A percentile compares a stretch with the other conserved stretches of the same genome.
Evolutionary conservation across 1,140 invertebrate species (phyloP).

Genomic region (Berghia stephanieae): DNA sequence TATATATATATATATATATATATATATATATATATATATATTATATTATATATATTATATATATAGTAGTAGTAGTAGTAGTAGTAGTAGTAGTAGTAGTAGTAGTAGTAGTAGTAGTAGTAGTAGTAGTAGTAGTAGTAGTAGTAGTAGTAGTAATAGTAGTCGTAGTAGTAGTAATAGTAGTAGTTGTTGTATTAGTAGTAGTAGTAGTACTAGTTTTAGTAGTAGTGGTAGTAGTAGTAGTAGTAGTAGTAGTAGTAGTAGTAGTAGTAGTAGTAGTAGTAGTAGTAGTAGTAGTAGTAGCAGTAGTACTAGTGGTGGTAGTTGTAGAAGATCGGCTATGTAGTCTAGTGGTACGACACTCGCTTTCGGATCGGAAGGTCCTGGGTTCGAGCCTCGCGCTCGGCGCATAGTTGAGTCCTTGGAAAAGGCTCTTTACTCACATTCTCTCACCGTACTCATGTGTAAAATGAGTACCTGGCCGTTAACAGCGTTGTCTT

Average conservation of each 20-base stretch:
- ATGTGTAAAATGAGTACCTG: no score
- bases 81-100: background rate
- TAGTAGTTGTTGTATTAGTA: background rate
- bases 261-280: constrained; percentile 9
- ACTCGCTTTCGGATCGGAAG: no score
- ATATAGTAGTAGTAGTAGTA: background rate
- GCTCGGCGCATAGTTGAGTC: no score
- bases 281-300: background rate
- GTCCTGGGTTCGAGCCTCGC: no score
- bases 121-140: constrained; percentile 1
- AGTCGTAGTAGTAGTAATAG: constrained; percentile 1
- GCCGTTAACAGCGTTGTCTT: no score
- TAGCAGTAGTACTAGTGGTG: background rate
- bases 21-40: no score
- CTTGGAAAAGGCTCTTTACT: no score
- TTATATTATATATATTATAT: no score
- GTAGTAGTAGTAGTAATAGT: constrained; percentile 11
- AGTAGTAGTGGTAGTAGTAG: constrained; percentile 3
- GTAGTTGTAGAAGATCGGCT: no score
- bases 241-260: constrained; percentile 15
- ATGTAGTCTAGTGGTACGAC: no score
- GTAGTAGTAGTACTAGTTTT: constrained; percentile 4
- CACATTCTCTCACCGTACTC: no score
- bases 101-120: background rate
- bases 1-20: no score